Evolutionary conservation across 2,888 invertebrate genomes (phyloP).

Genomic region (Tenthredo mesomela): DNA sequence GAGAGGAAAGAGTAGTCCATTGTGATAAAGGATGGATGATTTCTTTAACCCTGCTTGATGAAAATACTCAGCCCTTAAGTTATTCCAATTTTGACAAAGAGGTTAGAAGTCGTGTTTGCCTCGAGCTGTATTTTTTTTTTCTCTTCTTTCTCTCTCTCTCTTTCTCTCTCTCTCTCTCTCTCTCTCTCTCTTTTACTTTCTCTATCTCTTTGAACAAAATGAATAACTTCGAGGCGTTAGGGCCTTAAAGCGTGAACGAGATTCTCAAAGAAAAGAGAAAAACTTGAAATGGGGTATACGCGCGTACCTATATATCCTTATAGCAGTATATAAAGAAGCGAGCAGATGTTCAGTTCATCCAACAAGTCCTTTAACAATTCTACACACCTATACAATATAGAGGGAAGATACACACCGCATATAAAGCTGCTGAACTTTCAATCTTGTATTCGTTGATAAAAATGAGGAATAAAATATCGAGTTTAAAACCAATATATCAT

Average conservation of each 20-base stretch:
- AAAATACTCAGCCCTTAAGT: neutral
- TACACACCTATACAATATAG: neutral
- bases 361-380: neutral
- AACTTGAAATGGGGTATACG: neutral
- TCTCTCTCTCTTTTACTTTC: neutral
- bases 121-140: neutral
- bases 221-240: slow-evolving; percentile 19
- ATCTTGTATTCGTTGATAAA: neutral
- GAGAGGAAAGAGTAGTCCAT: too few species aligned
- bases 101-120: neutral
- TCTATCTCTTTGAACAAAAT: neutral
- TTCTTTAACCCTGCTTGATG: neutral
- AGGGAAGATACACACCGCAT: neutral
- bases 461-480: neutral
- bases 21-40: neutral
- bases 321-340: neutral
- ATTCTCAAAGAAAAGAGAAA: neutral
- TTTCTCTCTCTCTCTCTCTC: neutral
- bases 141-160: too few species aligned
- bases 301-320: neutral
- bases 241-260: neutral
- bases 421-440: neutral
- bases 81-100: slow-evolving; percentile 17
- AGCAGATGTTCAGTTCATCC: slow-evolving; percentile 4
- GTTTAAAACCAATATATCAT: slow-evolving; percentile 6